phyloP scores from a whole-genome alignment of 1,140 invertebrate genomes.

The Papilio helenus region DNA sequence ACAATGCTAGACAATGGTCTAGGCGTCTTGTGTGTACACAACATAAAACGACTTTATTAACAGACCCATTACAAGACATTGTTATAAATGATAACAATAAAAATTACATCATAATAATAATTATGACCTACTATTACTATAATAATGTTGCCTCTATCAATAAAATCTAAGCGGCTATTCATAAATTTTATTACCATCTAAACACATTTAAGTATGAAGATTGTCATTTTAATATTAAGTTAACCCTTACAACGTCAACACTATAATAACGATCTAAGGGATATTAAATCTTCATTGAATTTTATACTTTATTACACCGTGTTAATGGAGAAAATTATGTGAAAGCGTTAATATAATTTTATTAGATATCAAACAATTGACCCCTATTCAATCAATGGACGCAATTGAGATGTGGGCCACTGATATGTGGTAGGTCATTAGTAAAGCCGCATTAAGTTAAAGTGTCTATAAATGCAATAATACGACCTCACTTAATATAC shows the following conservation, averaged over 20 bases:
- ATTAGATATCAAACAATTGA: constrained; percentile 47
- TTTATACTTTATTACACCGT: constrained; percentile 1
- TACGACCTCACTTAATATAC: too few species aligned
- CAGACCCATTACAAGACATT: constrained; percentile 31
- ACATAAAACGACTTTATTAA: constrained; percentile 22
- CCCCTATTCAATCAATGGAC: constrained; percentile 48
- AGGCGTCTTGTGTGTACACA: background rate
- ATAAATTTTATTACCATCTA: background rate
- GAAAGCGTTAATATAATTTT: background rate
- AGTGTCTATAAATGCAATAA: background rate
- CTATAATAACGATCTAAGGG: background rate
- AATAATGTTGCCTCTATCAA: constrained; percentile 39
- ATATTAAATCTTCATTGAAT: background rate
- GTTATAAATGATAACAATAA: constrained; percentile 26
- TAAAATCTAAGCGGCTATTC: background rate
- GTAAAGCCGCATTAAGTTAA: constrained; percentile 43
- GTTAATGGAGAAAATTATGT: constrained; percentile 9
- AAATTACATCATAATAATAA: constrained; percentile 46
- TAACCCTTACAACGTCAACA: background rate
- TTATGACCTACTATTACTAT: constrained; percentile 41
- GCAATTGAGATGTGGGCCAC: constrained; percentile 47
- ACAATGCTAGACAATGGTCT: constrained; percentile 18
- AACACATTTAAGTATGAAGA: background rate
- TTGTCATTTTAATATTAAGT: background rate
- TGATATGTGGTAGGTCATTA: constrained; percentile 48